Conservation (phyloP, 2,797 vertebrate species). For the Sylvia borin region DNA sequence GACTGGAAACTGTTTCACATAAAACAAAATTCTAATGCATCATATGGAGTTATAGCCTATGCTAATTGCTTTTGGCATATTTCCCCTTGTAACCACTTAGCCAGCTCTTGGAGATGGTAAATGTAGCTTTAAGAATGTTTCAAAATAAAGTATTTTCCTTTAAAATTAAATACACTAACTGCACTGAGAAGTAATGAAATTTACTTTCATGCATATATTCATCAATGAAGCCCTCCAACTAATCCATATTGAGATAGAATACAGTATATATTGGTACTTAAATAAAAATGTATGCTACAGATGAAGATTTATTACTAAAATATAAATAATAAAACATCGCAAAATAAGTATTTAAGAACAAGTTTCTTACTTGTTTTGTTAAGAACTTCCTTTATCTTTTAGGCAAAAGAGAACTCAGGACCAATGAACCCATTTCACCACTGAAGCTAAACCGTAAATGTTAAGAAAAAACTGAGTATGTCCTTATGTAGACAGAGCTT, state of each 20-base stretch:
- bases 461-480: not conserved
- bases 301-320: not conserved
- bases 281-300: not conserved
- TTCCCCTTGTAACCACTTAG: constrained; percentile 17
- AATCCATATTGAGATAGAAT: not conserved
- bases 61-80: constrained; percentile 40
- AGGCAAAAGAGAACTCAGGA: not conserved
- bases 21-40: constrained; percentile 60
- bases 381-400: not conserved
- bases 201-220: not conserved
- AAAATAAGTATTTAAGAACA: not conserved
- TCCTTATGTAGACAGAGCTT: not conserved
- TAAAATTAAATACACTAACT: not conserved
- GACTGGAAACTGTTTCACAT: constrained; percentile 33
- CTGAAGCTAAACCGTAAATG: not conserved
- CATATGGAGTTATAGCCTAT: constrained; percentile 21
- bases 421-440: not conserved
- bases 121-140: not conserved
- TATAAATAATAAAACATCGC: not conserved
- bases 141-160: not conserved
- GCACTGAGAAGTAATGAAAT: not conserved
- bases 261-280: not conserved
- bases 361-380: not conserved
- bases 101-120: not conserved
- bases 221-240: not conserved